Percentiles rank a stretch among this genome's conserved stretches.
Conservation (phyloP, 2,888 invertebrate genomes). For the Operophtera brumata region DNA sequence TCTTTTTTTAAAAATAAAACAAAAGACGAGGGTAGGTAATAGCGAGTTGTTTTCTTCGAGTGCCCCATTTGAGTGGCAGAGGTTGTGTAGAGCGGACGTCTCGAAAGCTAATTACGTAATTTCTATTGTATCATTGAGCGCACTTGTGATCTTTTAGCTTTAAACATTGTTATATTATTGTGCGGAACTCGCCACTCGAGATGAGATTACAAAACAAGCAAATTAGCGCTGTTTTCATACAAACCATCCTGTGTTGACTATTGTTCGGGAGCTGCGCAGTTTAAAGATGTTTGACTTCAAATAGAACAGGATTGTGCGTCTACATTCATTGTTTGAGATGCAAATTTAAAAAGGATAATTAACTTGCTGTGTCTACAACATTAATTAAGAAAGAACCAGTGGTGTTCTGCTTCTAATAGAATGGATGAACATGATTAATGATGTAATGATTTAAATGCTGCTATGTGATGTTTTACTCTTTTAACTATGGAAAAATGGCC, state of each 20-base stretch:
- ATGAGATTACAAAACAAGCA: constrained; percentile 65
- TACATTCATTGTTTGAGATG: constrained; percentile 31
- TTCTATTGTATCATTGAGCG: constrained; percentile 65
- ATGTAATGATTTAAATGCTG: neutral
- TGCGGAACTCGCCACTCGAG: constrained; percentile 51
- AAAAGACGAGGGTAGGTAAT: constrained; percentile 78
- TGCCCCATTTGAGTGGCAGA: constrained; percentile 70
- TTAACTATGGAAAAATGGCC: too few species aligned
- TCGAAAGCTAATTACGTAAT: constrained; percentile 73
- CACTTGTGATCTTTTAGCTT: constrained; percentile 60
- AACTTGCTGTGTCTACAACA: constrained; percentile 10
- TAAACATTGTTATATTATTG: constrained; percentile 76
- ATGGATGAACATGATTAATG: neutral
- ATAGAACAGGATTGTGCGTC: constrained; percentile 38
- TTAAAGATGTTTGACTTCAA: constrained; percentile 46
- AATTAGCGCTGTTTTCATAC: constrained; percentile 68
- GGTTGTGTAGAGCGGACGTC: constrained; percentile 67
- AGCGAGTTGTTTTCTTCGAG: constrained; percentile 78
- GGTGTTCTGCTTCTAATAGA: neutral
- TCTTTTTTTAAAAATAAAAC: constrained; percentile 71
- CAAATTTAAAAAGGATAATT: constrained; percentile 27
- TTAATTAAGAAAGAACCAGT: constrained; percentile 5
- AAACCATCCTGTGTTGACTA: constrained; percentile 52
- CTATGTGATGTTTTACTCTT: too few species aligned
- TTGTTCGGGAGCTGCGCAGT: constrained; percentile 54